Base-by-base conservation (phyloP, 2,113 vertebrate species). In the Silurus meridionalis region DNA sequence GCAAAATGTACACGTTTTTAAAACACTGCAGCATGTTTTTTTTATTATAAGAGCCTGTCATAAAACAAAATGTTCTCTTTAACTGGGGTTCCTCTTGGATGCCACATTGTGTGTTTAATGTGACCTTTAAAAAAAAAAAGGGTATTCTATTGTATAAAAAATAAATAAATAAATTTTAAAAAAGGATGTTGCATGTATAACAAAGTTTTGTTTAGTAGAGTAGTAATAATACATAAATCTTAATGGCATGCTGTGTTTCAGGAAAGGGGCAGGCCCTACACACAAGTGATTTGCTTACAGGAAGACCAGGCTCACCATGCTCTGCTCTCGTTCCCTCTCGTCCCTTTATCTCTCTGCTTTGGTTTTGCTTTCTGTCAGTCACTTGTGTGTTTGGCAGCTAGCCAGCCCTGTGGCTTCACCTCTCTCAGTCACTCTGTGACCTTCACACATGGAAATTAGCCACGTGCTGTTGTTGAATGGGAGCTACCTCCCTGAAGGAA, bases 401-500 rank as follows among this genome's bases (percentile, higher is more conserved):
- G 95, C 96, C 96, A 97, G 92, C 83, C 88, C 86, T 92, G 91
- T 86, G 94, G 94, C 94, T 96, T 94, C 93, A 89, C 93, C 94
- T 93, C 94, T 90, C 94, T 90, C 93, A 93, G 93, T 91, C 90
- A 94, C 90, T 93, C 92, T 82, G 89, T 96, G 96, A 97, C 96
- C 96, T 97, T 95, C 95, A 94, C 96, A 95, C 95, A 97, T 97
- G 96, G 91, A 96, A 97, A 98, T 97, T 95, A 97, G 97, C 97
- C 97, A 94, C 92, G 96, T 95, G 97, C 94, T 90, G 92, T 92
- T 92, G 92, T 92, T 94, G 94, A 93, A 94, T 93, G 90, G 91
- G 93, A 94, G 90, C 58, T 90, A 92, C 93, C 91, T 92, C 93
- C 85, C 94, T 90, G 92, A 94, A 92, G 94, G 94, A 91, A 75